A percentile compares a stretch with the other conserved stretches of the same genome.
Evolutionary conservation across 2,888 invertebrate genomes (phyloP).

Genomic region (Aspidapion aeneum): DNA sequence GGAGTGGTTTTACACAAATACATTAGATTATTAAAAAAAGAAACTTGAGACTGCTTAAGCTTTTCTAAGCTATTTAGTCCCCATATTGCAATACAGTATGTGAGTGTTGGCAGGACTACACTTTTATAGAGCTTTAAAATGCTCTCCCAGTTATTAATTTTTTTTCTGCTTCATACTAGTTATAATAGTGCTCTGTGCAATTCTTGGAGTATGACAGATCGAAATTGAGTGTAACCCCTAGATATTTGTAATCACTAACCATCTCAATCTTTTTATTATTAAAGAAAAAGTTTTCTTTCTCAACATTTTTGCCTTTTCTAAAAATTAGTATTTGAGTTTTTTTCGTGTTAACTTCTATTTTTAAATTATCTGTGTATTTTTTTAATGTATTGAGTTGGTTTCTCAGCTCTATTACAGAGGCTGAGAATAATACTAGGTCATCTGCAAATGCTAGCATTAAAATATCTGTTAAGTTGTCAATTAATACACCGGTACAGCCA

Average conservation of each 20-base stretch:
- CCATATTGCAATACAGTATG: not conserved
- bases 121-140: not conserved
- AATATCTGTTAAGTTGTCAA: not conserved
- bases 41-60: not conserved
- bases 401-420: not conserved
- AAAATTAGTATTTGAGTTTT: not conserved
- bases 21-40: not conserved
- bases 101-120: not conserved
- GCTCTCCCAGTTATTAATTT: not conserved
- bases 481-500: not conserved
- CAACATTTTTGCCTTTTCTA: not conserved
- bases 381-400: not conserved
- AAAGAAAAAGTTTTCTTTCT: not conserved
- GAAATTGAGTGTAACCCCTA: not conserved
- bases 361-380: not conserved
- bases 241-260: not conserved
- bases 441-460: not conserved
- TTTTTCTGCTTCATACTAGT: not conserved
- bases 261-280: not conserved
- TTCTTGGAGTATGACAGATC: not conserved
- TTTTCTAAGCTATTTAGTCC: not conserved
- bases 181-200: not conserved
- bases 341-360: not conserved
- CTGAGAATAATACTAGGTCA: not conserved
- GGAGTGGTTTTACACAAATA: not conserved